Evolutionary conservation across 2,797 vertebrate species (phyloP), one percentile per base, ranked within the genome.

Genomic region (Cynopterus sphinx): DNA sequence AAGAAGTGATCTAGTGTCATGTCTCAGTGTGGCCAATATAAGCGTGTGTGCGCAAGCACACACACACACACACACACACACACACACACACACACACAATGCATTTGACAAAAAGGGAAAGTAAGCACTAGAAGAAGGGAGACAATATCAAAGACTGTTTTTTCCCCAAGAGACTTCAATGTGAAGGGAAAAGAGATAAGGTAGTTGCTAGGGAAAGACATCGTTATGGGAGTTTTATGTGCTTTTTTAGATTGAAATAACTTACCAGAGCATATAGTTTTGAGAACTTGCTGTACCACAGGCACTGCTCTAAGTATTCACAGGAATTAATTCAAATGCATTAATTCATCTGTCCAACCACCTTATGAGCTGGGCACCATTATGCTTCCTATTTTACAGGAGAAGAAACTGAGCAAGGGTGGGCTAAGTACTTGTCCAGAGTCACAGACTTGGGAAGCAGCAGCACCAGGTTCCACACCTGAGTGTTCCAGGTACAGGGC

Each of bases 31-130:
- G 17, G 12, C 1, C 43, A 74, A 39, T 39, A 57, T 53, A 75
- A 67, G 33, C 2, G 3, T 3, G 3, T 1, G 39, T 39, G 9
- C n/a, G 3, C 1, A 0, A 2, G 19, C 2, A 2, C 16, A 59
- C 55, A 61, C 7, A 65, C 39, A 36, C 63, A 55, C 41, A 49
- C n/a, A 51, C 22, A 87, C 28, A 67, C 19, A 68, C 24, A 33
- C 36, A 43, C 1, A 36, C n/a, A 51, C 22, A 87, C 28, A 67
- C n/a, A 70, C 31, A 43, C 31, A 53, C 1, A 33, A 53, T 19
- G 7, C 41, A 75, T 53, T 61, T 61, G 63, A 87, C 12, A 39
- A 19, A 61, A 9, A 39, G 73, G n/a, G 61, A 61, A 41, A 46
- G 17, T 2, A 90, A 88, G 77, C 31, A 55, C 36, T 53, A 91